These are phyloP conservation scores for Bimastos eiseni DNA, from an alignment of 2,888 invertebrate genomes.

Conservation along the genomic window DNA sequence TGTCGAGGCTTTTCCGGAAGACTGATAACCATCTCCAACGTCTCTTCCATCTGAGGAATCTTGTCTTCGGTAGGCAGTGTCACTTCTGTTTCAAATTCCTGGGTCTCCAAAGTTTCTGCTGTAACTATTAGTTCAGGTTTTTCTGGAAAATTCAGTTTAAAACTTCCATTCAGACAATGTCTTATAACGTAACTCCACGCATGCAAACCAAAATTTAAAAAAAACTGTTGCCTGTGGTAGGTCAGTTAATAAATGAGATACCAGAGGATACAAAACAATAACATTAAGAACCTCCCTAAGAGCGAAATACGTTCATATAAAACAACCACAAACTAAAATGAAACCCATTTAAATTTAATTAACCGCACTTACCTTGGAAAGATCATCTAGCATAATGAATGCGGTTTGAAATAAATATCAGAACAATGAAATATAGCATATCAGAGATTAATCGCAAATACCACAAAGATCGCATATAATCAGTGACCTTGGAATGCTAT, in stretches of 20 bases:
- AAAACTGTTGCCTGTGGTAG: background rate
- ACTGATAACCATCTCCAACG: background rate
- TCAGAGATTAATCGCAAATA: background rate
- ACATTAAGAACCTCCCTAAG: too few relatives aligned
- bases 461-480: background rate
- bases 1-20: background rate
- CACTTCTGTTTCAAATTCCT: background rate
- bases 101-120: background rate
- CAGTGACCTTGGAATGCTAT: background rate
- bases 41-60: conserved; percentile 3
- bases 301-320: too few relatives aligned
- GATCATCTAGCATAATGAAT: background rate
- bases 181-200: background rate
- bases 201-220: background rate
- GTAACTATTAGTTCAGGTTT: background rate
- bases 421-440: background rate
- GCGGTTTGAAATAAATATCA: background rate
- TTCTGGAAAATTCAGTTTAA: conserved; percentile 24
- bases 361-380: background rate
- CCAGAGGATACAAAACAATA: background rate
- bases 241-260: background rate
- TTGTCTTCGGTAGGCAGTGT: background rate
- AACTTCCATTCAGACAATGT: background rate
- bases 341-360: background rate
- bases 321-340: background rate